phyloP scores from a whole-genome alignment of 2,797 vertebrate genomes.

The Anas bernieri region DNA sequence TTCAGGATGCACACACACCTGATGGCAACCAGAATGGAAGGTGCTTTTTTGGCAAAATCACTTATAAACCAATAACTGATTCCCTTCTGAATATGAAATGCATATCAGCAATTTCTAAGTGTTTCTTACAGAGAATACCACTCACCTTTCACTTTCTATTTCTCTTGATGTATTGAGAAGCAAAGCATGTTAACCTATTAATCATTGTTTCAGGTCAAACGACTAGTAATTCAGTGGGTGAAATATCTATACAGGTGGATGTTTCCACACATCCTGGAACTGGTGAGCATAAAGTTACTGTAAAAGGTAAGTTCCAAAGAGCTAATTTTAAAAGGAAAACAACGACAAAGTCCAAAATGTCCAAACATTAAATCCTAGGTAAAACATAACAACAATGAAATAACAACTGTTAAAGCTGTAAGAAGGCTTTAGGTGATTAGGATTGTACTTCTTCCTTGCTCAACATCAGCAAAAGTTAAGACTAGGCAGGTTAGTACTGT shows the following conservation, averaged over 20 bases:
- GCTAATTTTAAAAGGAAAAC: neutral
- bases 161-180: neutral
- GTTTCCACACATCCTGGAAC: constrained; percentile 92
- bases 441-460: neutral
- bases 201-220: constrained; percentile 83
- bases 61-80: neutral
- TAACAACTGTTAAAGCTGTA: neutral
- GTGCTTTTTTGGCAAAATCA: neutral
- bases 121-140: neutral
- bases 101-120: neutral
- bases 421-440: neutral
- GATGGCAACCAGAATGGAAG: neutral
- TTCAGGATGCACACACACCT: neutral
- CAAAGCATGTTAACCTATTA: neutral
- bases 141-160: neutral
- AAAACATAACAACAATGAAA: neutral
- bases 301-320: constrained; percentile 82
- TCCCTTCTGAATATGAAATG: neutral
- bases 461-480: neutral
- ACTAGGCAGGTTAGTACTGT: neutral
- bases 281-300: constrained; percentile 96
- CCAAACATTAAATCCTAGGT: neutral
- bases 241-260: constrained; percentile 94
- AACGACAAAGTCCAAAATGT: neutral
- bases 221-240: constrained; percentile 89